These are phyloP conservation scores for Pseudoatta argentina DNA, from an alignment of 1,140 invertebrate genomes.

Conservation along the genomic window DNA sequence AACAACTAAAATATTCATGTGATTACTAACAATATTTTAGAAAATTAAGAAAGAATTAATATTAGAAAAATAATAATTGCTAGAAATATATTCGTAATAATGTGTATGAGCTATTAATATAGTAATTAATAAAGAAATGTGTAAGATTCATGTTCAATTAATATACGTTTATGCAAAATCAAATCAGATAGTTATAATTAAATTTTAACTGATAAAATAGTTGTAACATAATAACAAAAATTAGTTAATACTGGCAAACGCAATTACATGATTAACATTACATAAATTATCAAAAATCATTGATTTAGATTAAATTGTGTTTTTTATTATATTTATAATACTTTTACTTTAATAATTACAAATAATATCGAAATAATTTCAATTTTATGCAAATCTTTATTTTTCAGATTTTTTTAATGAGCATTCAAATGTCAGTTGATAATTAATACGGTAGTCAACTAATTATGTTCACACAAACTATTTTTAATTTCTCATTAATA, in stretches of 20 bases:
- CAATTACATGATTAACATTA: neutral
- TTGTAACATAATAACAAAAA: neutral
- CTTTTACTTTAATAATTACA: neutral
- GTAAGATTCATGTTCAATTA: neutral
- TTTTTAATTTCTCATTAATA: neutral
- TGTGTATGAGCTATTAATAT: neutral
- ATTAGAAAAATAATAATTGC: neutral
- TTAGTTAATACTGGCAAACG: neutral
- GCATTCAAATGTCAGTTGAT: neutral
- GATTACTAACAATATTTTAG: neutral
- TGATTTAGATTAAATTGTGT: neutral
- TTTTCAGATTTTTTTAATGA: neutral
- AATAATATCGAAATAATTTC: neutral
- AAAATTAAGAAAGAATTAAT: neutral
- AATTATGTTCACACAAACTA: neutral
- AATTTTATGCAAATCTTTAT: neutral
- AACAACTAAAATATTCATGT: neutral
- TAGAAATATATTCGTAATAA: neutral
- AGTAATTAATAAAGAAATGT: neutral
- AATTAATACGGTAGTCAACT: conserved; percentile 6
- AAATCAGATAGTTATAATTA: neutral
- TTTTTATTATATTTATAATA: neutral
- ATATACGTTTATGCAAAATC: neutral
- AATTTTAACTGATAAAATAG: neutral
- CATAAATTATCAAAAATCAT: neutral